Percentiles rank a stretch among this genome's conserved stretches.
Conservation (phyloP, 2,888 invertebrate genomes). For the Cerastis rubricosa region DNA sequence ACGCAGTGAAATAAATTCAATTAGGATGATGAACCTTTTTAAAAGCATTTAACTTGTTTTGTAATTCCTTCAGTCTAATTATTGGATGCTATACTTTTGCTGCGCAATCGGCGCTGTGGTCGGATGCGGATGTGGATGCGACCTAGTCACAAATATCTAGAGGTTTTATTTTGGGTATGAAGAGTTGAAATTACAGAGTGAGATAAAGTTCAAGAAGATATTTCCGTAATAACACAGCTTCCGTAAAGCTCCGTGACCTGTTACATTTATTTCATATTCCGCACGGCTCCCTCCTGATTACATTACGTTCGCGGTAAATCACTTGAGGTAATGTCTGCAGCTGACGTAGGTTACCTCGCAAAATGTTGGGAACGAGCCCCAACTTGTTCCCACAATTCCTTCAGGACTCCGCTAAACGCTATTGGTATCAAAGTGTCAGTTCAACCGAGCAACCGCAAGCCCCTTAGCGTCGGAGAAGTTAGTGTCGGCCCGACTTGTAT, state of each 20-base stretch:
- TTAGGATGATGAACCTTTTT: slow-evolving; percentile 32
- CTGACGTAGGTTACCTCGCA: slow-evolving; percentile 47
- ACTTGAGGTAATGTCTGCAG: slow-evolving; percentile 47
- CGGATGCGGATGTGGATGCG: too few species aligned
- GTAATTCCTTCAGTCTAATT: slow-evolving; percentile 21
- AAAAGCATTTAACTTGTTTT: slow-evolving; percentile 28
- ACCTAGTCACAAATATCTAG: neutral
- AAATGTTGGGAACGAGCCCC: slow-evolving; percentile 41
- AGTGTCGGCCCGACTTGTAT: slow-evolving; percentile 63
- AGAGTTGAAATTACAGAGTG: neutral
- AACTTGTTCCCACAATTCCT: slow-evolving; percentile 57
- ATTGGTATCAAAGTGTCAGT: slow-evolving; percentile 74
- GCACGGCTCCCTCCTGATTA: slow-evolving; percentile 40
- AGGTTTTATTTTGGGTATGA: neutral
- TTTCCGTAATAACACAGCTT: slow-evolving; percentile 23
- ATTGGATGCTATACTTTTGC: slow-evolving; percentile 5
- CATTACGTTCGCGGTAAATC: slow-evolving; percentile 49
- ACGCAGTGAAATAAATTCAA: slow-evolving; percentile 27
- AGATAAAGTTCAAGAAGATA: slow-evolving; percentile 16
- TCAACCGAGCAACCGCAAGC: slow-evolving; percentile 70
- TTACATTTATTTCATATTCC: slow-evolving; percentile 40
- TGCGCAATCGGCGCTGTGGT: neutral
- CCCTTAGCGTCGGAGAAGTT: slow-evolving; percentile 68
- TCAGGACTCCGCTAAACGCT: slow-evolving; percentile 65
- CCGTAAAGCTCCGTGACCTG: slow-evolving; percentile 26